Evolutionary conservation across 2,797 vertebrate species (phyloP).

Genomic region (Melanotaenia nigrans): DNA sequence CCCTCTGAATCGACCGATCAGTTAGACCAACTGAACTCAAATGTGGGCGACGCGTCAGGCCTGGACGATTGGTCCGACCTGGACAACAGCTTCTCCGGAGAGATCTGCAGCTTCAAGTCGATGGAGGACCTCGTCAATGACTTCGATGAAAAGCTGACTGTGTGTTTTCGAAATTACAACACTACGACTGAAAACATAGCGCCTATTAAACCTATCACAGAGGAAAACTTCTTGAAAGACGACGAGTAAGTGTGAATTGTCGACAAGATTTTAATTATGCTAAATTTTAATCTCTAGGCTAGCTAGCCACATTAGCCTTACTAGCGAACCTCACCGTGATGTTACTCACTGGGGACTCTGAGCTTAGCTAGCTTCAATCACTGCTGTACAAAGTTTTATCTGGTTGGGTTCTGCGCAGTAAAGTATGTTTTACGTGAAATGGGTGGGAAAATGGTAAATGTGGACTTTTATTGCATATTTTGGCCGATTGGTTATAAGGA

Average conservation of each 20-base stretch:
- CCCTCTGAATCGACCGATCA: slow-evolving; percentile 65
- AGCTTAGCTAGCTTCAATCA: slow-evolving; percentile 44
- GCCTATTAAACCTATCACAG: slow-evolving; percentile 89
- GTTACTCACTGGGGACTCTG: not conserved
- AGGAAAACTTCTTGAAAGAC: slow-evolving; percentile 88
- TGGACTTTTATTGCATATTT: not conserved
- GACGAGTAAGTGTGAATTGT: slow-evolving; percentile 90
- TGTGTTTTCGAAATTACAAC: slow-evolving; percentile 90
- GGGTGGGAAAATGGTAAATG: not conserved
- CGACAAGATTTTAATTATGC: slow-evolving; percentile 3
- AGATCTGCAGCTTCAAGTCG: slow-evolving; percentile 83
- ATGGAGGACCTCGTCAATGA: slow-evolving; percentile 86
- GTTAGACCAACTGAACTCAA: slow-evolving; percentile 80
- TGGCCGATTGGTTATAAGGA: not conserved
- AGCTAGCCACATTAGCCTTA: slow-evolving; percentile 50
- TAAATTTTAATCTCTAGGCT: slow-evolving; percentile 64
- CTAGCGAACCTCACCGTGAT: slow-evolving; percentile 33
- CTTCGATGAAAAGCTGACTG: slow-evolving; percentile 92
- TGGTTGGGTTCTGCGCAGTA: not conserved
- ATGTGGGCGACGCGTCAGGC: slow-evolving; percentile 78
- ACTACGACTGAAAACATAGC: slow-evolving; percentile 85
- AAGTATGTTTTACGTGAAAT: not conserved
- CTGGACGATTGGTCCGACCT: slow-evolving; percentile 81
- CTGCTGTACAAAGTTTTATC: slow-evolving; percentile 1
- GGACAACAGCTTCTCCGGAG: slow-evolving; percentile 81